A percentile compares a stretch with the other conserved stretches of the same genome.
Evolutionary conservation across 2,113 vertebrate species (phyloP).

Genomic region (Corynorhinus townsendii): DNA sequence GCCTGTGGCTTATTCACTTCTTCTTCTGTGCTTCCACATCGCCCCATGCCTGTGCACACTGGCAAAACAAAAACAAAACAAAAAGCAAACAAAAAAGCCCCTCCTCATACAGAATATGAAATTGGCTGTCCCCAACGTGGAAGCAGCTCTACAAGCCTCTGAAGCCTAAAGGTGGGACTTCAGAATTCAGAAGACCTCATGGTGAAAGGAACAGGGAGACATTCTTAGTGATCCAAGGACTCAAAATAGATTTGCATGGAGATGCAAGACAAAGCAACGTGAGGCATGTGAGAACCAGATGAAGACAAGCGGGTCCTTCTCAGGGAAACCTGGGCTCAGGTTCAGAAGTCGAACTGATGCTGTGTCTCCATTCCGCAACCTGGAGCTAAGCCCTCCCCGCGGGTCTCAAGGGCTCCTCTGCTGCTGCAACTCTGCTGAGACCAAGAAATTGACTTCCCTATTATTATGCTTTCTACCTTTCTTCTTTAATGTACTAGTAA

Average conservation of each 20-base stretch:
- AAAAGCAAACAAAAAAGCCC: too few species aligned
- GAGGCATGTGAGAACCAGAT: background rate
- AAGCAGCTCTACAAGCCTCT: background rate
- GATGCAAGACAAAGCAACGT: background rate
- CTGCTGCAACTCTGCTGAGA: background rate
- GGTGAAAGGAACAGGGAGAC: background rate
- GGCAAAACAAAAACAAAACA: background rate
- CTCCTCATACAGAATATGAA: background rate
- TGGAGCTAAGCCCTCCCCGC: background rate
- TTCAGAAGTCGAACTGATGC: background rate
- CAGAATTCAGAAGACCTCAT: background rate
- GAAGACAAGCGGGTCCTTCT: background rate
- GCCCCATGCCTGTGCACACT: too few species aligned
- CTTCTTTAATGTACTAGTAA: background rate
- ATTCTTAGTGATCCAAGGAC: background rate
- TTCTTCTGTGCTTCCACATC: background rate
- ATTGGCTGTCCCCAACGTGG: background rate
- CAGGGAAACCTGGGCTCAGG: background rate
- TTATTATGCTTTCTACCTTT: background rate
- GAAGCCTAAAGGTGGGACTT: background rate
- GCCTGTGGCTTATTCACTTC: background rate
- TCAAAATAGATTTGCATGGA: background rate
- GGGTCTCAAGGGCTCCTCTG: background rate
- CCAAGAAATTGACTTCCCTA: background rate
- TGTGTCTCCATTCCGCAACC: fast-evolving